Conservation (phyloP, 2,113 vertebrate genomes). For the Paedocypris sp. region DNA sequence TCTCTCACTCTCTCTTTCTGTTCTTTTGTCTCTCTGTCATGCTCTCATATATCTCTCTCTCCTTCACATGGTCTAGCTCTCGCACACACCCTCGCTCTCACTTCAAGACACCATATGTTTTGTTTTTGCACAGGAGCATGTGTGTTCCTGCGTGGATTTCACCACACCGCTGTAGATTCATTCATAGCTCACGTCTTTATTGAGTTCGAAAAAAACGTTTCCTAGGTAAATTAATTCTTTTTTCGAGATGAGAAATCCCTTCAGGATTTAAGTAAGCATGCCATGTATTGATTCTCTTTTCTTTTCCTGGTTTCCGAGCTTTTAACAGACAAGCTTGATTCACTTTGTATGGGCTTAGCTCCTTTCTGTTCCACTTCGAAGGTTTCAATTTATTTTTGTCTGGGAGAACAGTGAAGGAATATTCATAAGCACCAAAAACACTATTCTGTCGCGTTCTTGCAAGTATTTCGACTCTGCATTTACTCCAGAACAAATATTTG, state of each 20-base stretch:
- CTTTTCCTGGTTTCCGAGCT: conserved; percentile 1
- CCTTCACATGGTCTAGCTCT: too few species aligned
- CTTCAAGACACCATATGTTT: too few species aligned
- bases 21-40: too few species aligned
- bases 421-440: conserved; percentile 22
- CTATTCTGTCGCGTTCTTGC: conserved; percentile 14
- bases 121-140: not conserved
- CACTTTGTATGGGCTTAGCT: conserved; percentile 11
- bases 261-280: conserved; percentile 22
- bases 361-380: conserved; percentile 11
- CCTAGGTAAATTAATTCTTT: conserved; percentile 7
- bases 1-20: too few species aligned
- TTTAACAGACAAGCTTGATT: conserved; percentile 27
- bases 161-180: too few species aligned
- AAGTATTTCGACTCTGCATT: conserved; percentile 12
- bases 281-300: conserved; percentile 12
- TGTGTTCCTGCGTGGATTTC: too few species aligned
- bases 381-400: conserved; percentile 21
- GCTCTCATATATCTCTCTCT: too few species aligned
- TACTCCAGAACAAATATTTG: too few species aligned
- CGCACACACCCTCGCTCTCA: too few species aligned
- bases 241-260: conserved; percentile 9
- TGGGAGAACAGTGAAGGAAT: conserved; percentile 13
- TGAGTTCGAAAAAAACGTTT: not conserved
- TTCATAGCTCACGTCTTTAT: not conserved